Evolutionary conservation across 2,888 invertebrate species (phyloP).

Genomic region (Byasa hedistus): DNA sequence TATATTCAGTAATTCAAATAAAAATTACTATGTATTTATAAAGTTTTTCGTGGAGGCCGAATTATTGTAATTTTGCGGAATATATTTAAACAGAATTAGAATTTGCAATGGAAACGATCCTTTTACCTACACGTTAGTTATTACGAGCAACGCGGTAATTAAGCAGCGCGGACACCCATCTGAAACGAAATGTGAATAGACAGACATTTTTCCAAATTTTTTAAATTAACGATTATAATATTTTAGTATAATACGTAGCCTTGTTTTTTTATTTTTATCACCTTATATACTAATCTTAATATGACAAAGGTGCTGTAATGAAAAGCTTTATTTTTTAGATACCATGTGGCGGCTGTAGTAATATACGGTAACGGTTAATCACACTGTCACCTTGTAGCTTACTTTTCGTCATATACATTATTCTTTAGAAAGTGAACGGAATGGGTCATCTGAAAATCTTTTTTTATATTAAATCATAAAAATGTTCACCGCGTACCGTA

Average conservation of each 20-base stretch:
- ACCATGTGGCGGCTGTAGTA: too few relatives aligned
- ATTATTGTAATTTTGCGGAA: constrained; percentile 2
- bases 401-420: neutral
- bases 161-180: constrained; percentile 26
- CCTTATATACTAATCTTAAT: too few relatives aligned
- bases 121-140: constrained; percentile 8
- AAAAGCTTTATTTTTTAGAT: too few relatives aligned
- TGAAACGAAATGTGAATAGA: constrained; percentile 24
- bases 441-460: too few relatives aligned
- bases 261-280: too few relatives aligned
- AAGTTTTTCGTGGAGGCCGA: neutral
- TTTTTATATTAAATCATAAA: neutral
- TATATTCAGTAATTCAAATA: neutral
- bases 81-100: constrained; percentile 13
- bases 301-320: too few relatives aligned
- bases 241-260: too few relatives aligned
- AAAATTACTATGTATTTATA: neutral
- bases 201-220: constrained; percentile 15
- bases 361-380: neutral
- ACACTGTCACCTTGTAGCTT: neutral
- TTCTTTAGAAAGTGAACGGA: neutral
- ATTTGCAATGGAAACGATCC: constrained; percentile 17
- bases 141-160: constrained; percentile 19
- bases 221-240: constrained; percentile 6
- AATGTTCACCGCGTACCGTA: constrained; percentile 1